A percentile compares a stretch with the other conserved stretches of the same genome.
These are phyloP conservation scores for Dolomedes plantarius DNA, from an alignment of 2,888 invertebrate genomes.

Conservation along the genomic window DNA sequence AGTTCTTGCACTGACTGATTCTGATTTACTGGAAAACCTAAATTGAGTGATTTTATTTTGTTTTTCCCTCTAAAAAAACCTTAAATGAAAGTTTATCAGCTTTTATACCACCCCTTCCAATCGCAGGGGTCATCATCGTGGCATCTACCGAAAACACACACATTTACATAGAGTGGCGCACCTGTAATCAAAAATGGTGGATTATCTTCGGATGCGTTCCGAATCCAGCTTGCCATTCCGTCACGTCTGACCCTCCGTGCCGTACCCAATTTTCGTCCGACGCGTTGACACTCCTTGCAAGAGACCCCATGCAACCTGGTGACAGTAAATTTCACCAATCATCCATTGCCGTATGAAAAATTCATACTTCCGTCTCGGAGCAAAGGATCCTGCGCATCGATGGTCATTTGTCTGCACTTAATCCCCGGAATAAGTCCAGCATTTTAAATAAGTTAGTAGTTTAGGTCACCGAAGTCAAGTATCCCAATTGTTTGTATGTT, in stretches of 20 bases:
- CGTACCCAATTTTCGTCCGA: slow-evolving; percentile 4
- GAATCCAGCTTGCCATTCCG: not conserved
- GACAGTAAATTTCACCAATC: slow-evolving; percentile 14
- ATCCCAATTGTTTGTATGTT: not conserved
- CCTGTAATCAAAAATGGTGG: not conserved
- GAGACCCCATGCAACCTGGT: slow-evolving; percentile 3
- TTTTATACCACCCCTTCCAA: not conserved
- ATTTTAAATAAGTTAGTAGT: not conserved
- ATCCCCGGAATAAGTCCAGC: not conserved
- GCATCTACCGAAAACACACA: slow-evolving; percentile 1
- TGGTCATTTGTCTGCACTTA: not conserved
- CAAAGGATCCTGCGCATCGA: not conserved
- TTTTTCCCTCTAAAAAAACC: no score
- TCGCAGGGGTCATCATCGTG: not conserved
- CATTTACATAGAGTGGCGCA: slow-evolving; percentile 3
- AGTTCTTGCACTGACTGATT: no score
- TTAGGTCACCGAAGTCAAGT: not conserved
- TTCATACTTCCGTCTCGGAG: not conserved
- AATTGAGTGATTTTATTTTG: no score
- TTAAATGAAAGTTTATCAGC: not conserved
- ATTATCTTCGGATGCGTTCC: not conserved
- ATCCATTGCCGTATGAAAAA: not conserved
- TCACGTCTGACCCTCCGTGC: slow-evolving; percentile 12
- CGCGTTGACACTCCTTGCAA: slow-evolving; percentile 1
- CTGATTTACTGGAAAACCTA: no score